These are phyloP conservation scores for Rhadina sibilatrix DNA, from an alignment of 2,113 vertebrate genomes.

Conservation along the genomic window DNA sequence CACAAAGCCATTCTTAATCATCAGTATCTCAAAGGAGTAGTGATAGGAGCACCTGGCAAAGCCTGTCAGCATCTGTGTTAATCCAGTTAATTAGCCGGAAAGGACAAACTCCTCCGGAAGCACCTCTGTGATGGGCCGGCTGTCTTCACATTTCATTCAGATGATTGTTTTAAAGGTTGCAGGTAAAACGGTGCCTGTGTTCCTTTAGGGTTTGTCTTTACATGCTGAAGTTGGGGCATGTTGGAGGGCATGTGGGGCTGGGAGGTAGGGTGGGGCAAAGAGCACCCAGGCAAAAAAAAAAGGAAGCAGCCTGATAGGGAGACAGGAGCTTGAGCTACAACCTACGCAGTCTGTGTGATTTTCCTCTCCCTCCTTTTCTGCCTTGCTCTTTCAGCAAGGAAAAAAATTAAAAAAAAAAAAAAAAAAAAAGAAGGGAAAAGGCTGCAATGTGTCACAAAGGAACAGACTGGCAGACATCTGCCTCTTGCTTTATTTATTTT, in stretches of 20 bases:
- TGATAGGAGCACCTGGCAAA: background rate
- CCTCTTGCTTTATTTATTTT: slow-evolving; percentile 75
- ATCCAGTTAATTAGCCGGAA: slow-evolving; percentile 61
- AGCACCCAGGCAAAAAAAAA: background rate
- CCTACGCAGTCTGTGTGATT: background rate
- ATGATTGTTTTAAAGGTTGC: slow-evolving; percentile 49
- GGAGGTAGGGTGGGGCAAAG: background rate
- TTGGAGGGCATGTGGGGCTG: background rate
- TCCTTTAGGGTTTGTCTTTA: background rate
- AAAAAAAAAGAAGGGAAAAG: background rate
- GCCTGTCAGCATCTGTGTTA: slow-evolving; percentile 21
- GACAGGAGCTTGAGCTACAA: background rate
- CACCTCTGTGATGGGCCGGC: background rate
- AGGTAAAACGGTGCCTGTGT: background rate
- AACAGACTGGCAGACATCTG: slow-evolving; percentile 83
- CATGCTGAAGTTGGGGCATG: background rate
- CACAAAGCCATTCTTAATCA: slow-evolving; percentile 15
- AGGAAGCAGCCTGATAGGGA: background rate
- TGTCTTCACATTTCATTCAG: slow-evolving; percentile 13
- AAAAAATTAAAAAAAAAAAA: background rate
- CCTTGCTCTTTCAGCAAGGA: background rate
- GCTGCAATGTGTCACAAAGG: slow-evolving; percentile 68
- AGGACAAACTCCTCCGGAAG: slow-evolving; percentile 34
- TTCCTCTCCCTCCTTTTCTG: slow-evolving; percentile 12
- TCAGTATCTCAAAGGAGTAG: background rate